These are phyloP conservation scores for Callopanchax toddi DNA, from an alignment of 2,113 vertebrate genomes.

Conservation along the genomic window DNA sequence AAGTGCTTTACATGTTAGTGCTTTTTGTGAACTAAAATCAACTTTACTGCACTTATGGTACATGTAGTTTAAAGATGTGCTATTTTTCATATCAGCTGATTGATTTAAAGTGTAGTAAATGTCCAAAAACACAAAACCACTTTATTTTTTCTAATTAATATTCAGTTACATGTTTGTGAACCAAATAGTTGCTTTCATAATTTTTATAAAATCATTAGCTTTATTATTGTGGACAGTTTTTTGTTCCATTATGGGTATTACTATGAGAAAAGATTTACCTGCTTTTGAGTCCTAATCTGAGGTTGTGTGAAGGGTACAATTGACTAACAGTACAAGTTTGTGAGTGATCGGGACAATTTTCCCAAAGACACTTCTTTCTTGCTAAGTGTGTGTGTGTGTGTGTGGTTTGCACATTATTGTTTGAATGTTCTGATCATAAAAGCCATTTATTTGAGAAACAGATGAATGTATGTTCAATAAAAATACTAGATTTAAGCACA, in stretches of 20 bases:
- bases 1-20: constrained; percentile 44
- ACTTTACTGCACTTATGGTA: constrained; percentile 53
- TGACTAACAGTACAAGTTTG: constrained; percentile 46
- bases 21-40: constrained; percentile 39
- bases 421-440: constrained; percentile 65
- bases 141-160: constrained; percentile 58
- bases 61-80: too few relatives aligned
- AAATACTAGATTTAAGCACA: constrained; percentile 41
- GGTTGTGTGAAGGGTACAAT: constrained; percentile 48
- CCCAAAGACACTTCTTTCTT: constrained; percentile 67
- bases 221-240: constrained; percentile 37
- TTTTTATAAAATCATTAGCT: constrained; percentile 55
- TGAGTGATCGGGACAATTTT: constrained; percentile 57
- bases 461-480: constrained; percentile 71
- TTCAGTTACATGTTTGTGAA: constrained; percentile 51
- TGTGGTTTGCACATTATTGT: constrained; percentile 54
- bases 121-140: constrained; percentile 53
- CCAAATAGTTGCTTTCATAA: constrained; percentile 55
- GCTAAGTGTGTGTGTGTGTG: constrained; percentile 27
- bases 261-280: constrained; percentile 30
- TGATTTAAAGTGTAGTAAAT: constrained; percentile 23
- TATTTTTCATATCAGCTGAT: constrained; percentile 59
- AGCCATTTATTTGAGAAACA: constrained; percentile 66
- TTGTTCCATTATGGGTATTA: constrained; percentile 41
- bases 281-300: constrained; percentile 33